Conservation (phyloP, 2,888 invertebrate genomes). For the Yponomeuta malinellus region DNA sequence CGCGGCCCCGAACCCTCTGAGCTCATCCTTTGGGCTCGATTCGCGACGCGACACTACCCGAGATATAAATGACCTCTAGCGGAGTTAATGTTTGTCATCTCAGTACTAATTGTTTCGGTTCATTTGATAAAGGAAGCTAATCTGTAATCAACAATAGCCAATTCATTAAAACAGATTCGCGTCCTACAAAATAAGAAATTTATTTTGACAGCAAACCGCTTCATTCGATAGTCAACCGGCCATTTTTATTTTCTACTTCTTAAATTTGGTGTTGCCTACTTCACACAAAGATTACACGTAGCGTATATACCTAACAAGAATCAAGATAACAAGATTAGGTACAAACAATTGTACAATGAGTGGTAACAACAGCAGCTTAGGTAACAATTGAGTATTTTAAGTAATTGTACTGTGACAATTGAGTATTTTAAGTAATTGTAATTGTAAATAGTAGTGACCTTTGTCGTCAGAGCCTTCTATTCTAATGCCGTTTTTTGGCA, state of each 20-base stretch:
- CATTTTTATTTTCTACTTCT: slow-evolving; percentile 56
- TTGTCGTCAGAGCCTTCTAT: too few relatives aligned
- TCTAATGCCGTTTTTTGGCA: too few relatives aligned
- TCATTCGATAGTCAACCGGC: slow-evolving; percentile 54
- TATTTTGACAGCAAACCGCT: slow-evolving; percentile 75
- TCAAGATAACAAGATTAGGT: too few relatives aligned
- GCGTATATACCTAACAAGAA: too few relatives aligned
- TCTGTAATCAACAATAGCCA: slow-evolving; percentile 33
- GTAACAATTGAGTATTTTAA: too few relatives aligned
- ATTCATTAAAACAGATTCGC: slow-evolving; percentile 39
- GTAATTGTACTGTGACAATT: too few relatives aligned
- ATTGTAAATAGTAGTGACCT: too few relatives aligned
- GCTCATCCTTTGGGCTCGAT: slow-evolving; percentile 49
- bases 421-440: too few relatives aligned
- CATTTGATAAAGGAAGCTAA: slow-evolving; percentile 42
- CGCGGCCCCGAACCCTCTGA: slow-evolving; percentile 51
- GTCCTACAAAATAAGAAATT: slow-evolving; percentile 39
- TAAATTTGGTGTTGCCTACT: slow-evolving; percentile 12
- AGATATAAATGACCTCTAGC: slow-evolving; percentile 66
- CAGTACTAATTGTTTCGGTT: slow-evolving; percentile 34
- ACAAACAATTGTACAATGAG: too few relatives aligned
- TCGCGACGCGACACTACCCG: slow-evolving; percentile 57
- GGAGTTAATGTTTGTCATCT: slow-evolving; percentile 36
- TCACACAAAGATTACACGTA: neutral
- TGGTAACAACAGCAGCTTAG: too few relatives aligned